These are phyloP conservation scores for Drosophila yooni DNA, from an alignment of 2,888 invertebrate species.

Conservation along the genomic window DNA sequence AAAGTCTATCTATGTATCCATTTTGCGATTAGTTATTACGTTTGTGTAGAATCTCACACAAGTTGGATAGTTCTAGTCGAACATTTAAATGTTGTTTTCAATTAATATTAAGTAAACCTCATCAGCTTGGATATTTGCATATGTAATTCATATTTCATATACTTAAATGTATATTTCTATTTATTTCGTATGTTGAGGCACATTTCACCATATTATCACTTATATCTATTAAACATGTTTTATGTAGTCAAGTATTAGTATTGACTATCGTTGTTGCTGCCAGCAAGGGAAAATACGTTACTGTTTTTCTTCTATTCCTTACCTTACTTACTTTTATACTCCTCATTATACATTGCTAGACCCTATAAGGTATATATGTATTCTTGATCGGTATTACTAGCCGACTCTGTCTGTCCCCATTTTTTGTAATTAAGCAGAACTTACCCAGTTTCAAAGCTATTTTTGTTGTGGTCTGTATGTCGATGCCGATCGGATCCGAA, in stretches of 20 bases:
- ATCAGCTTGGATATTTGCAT: background rate
- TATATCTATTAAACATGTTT: background rate
- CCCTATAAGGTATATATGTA: background rate
- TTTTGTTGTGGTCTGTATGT: background rate
- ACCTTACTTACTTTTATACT: background rate
- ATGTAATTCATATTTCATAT: background rate
- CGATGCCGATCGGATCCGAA: too few species aligned
- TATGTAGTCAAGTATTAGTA: background rate
- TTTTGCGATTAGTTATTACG: background rate
- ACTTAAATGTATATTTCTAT: background rate
- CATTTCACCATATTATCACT: background rate
- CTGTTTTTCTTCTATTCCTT: background rate
- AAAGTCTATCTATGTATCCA: background rate
- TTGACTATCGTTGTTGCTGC: background rate
- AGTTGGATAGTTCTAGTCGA: background rate
- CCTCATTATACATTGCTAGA: background rate
- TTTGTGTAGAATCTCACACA: background rate
- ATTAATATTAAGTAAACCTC: background rate
- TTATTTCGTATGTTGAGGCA: too few species aligned
- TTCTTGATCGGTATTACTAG: background rate
- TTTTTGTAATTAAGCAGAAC: background rate
- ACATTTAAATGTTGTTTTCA: background rate
- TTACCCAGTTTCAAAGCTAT: background rate
- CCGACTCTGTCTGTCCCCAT: background rate
- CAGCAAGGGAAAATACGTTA: background rate